Evolutionary conservation across 2,113 vertebrate species (phyloP).

Genomic region (Pseudorasbora parva): DNA sequence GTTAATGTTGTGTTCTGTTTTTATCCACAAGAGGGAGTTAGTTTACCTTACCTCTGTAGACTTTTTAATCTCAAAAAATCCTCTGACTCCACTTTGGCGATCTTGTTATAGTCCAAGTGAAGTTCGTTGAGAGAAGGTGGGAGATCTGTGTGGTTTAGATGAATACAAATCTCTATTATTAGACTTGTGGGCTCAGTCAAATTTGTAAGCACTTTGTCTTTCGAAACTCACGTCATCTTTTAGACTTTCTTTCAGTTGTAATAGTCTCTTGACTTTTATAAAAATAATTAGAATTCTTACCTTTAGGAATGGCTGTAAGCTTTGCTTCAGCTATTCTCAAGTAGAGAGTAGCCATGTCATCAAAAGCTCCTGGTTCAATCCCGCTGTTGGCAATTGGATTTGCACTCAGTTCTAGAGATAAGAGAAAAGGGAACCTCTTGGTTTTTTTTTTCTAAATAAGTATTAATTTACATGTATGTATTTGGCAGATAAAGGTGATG

Average conservation of each 20-base stretch:
- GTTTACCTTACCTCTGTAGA: conserved; percentile 83
- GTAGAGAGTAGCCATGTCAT: conserved; percentile 88
- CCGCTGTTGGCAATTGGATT: conserved; percentile 91
- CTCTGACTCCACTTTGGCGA: conserved; percentile 87
- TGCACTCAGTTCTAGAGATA: conserved; percentile 90
- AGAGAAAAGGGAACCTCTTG: background rate
- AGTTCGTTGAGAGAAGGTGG: conserved; percentile 89
- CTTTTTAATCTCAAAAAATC: conserved; percentile 93
- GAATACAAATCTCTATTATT: background rate
- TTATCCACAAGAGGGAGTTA: background rate
- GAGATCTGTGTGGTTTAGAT: conserved; percentile 71
- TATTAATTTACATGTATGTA: background rate
- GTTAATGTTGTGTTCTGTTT: background rate
- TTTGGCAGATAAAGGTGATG: background rate
- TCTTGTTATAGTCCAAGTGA: conserved; percentile 94
- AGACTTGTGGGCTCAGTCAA: background rate
- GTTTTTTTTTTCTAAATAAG: background rate
- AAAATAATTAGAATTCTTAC: conserved; percentile 66
- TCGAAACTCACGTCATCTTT: background rate
- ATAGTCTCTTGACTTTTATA: background rate
- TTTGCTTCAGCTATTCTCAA: conserved; percentile 92
- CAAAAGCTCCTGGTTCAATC: conserved; percentile 91
- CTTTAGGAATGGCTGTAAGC: conserved; percentile 93
- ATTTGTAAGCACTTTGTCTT: background rate
- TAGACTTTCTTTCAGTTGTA: background rate